A percentile compares a stretch with the other conserved stretches of the same genome.
Conservation (phyloP, 2,113 vertebrate species). For the Agapornis roseicollis region DNA sequence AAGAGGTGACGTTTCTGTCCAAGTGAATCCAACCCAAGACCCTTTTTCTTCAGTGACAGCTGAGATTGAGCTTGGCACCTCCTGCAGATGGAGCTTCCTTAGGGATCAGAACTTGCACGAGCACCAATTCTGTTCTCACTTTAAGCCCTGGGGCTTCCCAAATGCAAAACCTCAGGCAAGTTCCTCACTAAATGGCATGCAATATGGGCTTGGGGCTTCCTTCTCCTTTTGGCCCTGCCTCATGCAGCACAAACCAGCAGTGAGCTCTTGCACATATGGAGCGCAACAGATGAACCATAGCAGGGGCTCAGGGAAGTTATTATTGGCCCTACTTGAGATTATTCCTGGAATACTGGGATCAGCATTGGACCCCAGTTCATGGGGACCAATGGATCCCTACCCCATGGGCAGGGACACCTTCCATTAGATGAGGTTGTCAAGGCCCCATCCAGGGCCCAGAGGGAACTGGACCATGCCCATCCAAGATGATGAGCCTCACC, state of each 20-base stretch:
- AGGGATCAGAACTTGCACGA: background rate
- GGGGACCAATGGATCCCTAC: too few relatives aligned
- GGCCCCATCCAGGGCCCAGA: background rate
- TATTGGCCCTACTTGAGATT: background rate
- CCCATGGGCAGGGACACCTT: background rate
- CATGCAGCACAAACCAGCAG: background rate
- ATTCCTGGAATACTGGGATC: background rate
- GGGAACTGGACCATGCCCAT: background rate
- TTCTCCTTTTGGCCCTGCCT: background rate
- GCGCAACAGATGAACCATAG: background rate
- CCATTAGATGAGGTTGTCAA: background rate
- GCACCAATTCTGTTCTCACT: background rate
- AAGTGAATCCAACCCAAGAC: background rate
- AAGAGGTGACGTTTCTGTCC: background rate
- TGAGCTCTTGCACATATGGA: rapidly evolving
- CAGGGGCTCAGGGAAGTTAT: background rate
- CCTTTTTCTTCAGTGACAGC: background rate
- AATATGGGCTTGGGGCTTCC: background rate
- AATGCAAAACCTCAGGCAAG: constrained; percentile 37
- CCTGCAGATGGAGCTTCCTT: background rate
- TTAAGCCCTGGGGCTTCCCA: constrained; percentile 23
- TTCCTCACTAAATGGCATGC: background rate
- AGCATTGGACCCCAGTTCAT: background rate
- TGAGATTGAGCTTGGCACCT: background rate
- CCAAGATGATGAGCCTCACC: background rate